Evolutionary conservation across 2,113 vertebrate species (phyloP).

Genomic region (Macquaria ambigua): DNA sequence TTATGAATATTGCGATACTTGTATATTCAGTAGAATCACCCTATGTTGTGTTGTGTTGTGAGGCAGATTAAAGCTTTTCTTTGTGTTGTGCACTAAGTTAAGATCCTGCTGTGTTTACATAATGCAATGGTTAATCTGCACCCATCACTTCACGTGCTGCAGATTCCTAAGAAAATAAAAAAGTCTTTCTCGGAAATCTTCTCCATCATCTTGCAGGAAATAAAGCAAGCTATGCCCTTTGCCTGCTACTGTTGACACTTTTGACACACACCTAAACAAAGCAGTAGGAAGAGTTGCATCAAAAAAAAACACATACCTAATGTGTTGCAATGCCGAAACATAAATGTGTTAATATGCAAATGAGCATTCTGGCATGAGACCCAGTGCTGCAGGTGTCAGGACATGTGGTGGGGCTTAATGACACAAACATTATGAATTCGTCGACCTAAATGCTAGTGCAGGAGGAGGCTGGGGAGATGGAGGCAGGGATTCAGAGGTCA

Average conservation of each 20-base stretch:
- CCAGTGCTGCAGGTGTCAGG: neutral
- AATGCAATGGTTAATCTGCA: neutral
- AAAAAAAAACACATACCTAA: neutral
- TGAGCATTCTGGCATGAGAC: neutral
- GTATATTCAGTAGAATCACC: too few species aligned
- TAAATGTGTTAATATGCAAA: neutral
- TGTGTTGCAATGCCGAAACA: too few species aligned
- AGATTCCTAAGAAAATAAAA: neutral
- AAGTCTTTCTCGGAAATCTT: neutral
- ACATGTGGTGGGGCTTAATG: neutral
- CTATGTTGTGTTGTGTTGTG: neutral
- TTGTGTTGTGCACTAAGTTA: neutral
- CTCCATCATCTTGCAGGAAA: neutral
- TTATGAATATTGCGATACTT: neutral
- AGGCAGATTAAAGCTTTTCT: neutral
- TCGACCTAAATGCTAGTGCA: neutral
- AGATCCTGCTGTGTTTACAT: neutral
- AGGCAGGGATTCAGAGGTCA: neutral
- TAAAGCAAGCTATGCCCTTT: neutral
- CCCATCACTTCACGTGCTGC: neutral
- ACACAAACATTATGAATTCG: neutral
- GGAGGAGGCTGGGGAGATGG: neutral
- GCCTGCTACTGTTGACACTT: neutral
- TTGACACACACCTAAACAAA: neutral
- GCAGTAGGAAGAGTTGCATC: neutral